phyloP scores from a whole-genome alignment of 2,797 vertebrate genomes.

The Ptychobarbus kaznakovi region DNA sequence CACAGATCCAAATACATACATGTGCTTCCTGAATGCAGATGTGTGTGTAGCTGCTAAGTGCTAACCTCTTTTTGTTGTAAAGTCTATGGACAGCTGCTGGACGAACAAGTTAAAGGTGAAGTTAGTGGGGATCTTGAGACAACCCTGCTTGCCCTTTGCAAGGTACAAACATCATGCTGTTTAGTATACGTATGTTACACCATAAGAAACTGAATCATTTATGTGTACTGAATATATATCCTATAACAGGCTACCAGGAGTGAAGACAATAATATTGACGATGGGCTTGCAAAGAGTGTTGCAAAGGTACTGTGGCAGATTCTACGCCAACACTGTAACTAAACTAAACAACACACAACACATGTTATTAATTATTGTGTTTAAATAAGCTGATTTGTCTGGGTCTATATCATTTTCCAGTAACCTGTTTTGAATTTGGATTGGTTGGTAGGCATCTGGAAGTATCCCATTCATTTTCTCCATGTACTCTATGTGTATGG shows the following conservation, averaged over 20 bases:
- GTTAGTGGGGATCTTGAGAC: conserved; percentile 82
- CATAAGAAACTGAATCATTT: not conserved
- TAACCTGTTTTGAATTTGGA: not conserved
- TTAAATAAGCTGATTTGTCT: not conserved
- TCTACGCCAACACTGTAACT: not conserved
- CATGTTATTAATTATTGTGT: not conserved
- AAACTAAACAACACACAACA: not conserved
- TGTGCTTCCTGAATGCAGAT: not conserved
- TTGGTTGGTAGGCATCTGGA: not conserved
- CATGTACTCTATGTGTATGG: too few species aligned
- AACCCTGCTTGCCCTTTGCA: conserved; percentile 82
- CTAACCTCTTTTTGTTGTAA: conserved; percentile 61
- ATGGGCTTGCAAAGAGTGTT: conserved; percentile 79
- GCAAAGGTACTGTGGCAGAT: conserved; percentile 78
- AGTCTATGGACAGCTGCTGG: conserved; percentile 78
- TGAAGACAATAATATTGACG: conserved; percentile 76
- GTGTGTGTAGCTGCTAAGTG: not conserved
- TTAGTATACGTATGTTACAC: not conserved
- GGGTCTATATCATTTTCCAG: not conserved
- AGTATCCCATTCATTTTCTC: not conserved
- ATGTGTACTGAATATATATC: not conserved
- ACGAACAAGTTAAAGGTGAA: conserved; percentile 83
- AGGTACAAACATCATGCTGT: conserved; percentile 70
- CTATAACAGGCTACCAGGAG: conserved; percentile 73
- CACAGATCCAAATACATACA: not conserved